Conservation (phyloP, 2,113 vertebrate species). For the Fregata magnificens region DNA sequence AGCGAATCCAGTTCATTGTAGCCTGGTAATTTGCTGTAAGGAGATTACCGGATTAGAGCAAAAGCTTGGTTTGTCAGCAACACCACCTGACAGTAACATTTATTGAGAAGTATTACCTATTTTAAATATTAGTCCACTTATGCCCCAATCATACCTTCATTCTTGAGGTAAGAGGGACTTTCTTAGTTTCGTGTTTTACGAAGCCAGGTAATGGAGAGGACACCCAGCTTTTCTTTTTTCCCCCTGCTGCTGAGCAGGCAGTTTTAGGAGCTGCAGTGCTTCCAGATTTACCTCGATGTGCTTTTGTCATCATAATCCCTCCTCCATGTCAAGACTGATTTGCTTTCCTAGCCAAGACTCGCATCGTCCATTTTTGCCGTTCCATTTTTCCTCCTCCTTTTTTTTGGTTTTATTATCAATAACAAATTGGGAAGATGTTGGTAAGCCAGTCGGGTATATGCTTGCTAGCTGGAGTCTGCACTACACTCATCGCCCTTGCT, state of each 20-base stretch:
- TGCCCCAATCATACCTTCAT: background rate
- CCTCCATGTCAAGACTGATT: conserved; percentile 33
- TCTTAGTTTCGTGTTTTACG: background rate
- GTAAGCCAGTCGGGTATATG: conserved; percentile 55
- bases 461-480: conserved; percentile 75
- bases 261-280: conserved; percentile 16
- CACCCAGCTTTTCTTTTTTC: background rate
- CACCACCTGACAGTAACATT: conserved; percentile 40
- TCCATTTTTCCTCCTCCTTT: background rate
- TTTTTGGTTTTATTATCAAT: background rate
- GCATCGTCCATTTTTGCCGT: background rate
- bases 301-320: conserved; percentile 58
- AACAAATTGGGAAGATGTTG: conserved; percentile 65
- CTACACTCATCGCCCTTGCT: conserved; percentile 60
- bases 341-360: background rate
- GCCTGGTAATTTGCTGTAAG: conserved; percentile 66
- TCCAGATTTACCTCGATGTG: conserved; percentile 64
- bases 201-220: background rate
- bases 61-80: conserved; percentile 53
- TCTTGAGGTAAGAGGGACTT: background rate
- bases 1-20: background rate
- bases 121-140: conserved; percentile 33
- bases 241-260: background rate
- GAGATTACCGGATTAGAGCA: conserved; percentile 68
- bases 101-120: conserved; percentile 32